phyloP scores from a whole-genome alignment of 2,113 vertebrate species.

The Megaceryle maxima region DNA sequence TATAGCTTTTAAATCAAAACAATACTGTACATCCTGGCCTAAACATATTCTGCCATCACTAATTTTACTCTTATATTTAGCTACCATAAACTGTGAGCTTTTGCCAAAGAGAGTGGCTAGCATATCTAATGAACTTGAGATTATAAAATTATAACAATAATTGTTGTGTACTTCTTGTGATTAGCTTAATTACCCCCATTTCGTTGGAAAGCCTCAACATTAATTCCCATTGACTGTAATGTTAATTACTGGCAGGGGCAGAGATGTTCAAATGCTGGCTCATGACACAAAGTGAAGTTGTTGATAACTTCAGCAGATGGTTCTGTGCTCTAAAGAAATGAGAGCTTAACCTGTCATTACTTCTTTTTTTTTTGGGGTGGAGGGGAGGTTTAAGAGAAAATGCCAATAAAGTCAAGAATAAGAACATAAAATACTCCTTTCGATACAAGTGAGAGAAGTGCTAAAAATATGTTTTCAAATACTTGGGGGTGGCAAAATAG shows the following conservation, averaged over 20 bases:
- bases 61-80: conserved; percentile 11
- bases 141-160: conserved; percentile 50
- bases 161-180: conserved; percentile 33
- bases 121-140: conserved; percentile 10
- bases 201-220: conserved; percentile 30
- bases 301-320: background rate
- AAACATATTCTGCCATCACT: background rate
- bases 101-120: conserved; percentile 27
- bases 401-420: background rate
- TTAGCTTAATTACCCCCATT: conserved; percentile 61
- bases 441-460: background rate
- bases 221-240: conserved; percentile 33
- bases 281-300: background rate
- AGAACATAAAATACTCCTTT: background rate
- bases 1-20: background rate
- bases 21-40: background rate
- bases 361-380: background rate
- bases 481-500: background rate
- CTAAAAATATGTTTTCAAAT: background rate
- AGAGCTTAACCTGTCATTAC: background rate
- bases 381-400: background rate
- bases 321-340: background rate
- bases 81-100: background rate
- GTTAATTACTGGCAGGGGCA: background rate
- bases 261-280: background rate